phyloP scores from a whole-genome alignment of 2,888 invertebrate species.

The Pinctada fucata region DNA sequence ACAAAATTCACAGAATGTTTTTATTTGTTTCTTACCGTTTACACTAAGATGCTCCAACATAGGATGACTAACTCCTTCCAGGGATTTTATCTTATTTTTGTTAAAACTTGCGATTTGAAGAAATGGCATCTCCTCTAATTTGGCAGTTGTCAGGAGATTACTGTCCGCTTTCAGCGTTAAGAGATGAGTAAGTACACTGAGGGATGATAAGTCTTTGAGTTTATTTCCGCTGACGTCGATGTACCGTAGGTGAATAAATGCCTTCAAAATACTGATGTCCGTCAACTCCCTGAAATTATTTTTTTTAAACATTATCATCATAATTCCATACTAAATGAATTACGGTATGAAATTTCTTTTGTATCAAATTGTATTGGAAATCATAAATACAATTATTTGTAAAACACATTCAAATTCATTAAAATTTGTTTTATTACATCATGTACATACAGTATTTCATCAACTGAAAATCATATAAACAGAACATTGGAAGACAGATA shows the following conservation, averaged over 20 bases:
- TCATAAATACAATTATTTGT: too few relatives aligned
- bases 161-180: constrained; percentile 74
- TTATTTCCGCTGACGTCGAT: constrained; percentile 75
- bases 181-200: constrained; percentile 74
- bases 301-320: constrained; percentile 6
- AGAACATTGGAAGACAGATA: too few relatives aligned
- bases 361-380: too few relatives aligned
- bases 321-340: neutral
- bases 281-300: constrained; percentile 71
- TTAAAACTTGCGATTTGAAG: constrained; percentile 74
- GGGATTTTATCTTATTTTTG: constrained; percentile 72
- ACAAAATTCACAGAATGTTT: too few relatives aligned
- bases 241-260: constrained; percentile 76
- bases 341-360: neutral
- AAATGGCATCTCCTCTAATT: constrained; percentile 74
- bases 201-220: constrained; percentile 72
- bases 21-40: constrained; percentile 67
- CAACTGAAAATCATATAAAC: too few relatives aligned
- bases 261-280: constrained; percentile 70
- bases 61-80: constrained; percentile 75
- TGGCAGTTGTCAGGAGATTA: constrained; percentile 70
- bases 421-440: too few relatives aligned
- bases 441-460: too few relatives aligned
- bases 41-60: constrained; percentile 74
- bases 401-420: too few relatives aligned